Base-by-base conservation (phyloP, 2,797 vertebrate species). In the Ceyx erithaca region DNA sequence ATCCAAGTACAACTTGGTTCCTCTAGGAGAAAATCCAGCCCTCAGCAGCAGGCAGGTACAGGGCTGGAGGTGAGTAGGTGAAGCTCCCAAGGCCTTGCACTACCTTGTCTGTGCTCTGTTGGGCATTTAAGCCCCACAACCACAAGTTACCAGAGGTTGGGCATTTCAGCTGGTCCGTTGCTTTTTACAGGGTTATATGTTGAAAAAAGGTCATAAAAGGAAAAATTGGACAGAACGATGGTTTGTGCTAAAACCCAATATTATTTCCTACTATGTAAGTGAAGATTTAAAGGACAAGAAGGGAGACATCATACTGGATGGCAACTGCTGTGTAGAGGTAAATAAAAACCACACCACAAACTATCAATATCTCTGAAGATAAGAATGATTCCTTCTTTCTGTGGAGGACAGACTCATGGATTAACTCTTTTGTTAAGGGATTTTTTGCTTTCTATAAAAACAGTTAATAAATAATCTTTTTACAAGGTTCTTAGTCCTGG, bases 161-260 rank as follows among this genome's bases (percentile, higher is more conserved):
- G 5, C 17, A 15, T 80, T 96, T 88, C 64, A 78, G 69, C 77
- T 92, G n/a, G 62, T 51, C 41, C 40, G 19, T 95, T 73, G 62
- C 93, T 64, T 96, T 92, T 94, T 90, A 33, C 95, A 99, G 99
- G 99, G 99, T 82, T 99, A 99, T 90, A 98, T 99, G 98, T 97
- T 99, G 98, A 99, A 99, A 96, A 99, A 99, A 93, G 99, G 99
- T 21, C 99, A 99, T 95, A 99, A 97, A 96, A 98, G 99, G 97
- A 99, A 99, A 98, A 99, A 99, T 71, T 99, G 99, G 99, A 99
- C 98, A 0, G 99, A 99, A 95, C 98, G 99, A 58, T 99, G 99
- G 99, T 99, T 99, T 97, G 96, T 99, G 70, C 98, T 99, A 69
- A 98, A 98, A 88, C 99, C 98, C 48, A 98, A 93, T 94, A 90